These are phyloP conservation scores for Aleiodes sp. DNA, from an alignment of 1,140 invertebrate species.

Conservation along the genomic window DNA sequence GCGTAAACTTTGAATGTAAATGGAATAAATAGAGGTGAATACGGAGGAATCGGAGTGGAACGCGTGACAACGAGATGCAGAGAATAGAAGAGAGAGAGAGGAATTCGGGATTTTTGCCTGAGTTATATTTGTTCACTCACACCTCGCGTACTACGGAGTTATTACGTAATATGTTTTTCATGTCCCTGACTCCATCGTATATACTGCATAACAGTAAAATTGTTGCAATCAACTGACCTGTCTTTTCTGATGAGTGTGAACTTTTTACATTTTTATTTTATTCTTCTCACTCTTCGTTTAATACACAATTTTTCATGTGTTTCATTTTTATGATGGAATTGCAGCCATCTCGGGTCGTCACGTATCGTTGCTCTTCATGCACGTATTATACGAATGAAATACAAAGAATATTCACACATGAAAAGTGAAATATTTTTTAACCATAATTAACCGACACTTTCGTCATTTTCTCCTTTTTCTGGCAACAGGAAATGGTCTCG, in stretches of 20 bases:
- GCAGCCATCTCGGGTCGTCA: no score
- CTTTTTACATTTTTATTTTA: neutral
- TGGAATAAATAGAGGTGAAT: constrained; percentile 11
- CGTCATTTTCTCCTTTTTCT: no score
- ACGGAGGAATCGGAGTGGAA: constrained; percentile 21
- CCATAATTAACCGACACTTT: no score
- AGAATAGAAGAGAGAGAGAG: constrained; percentile 3
- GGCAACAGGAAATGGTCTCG: neutral
- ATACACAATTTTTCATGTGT: neutral
- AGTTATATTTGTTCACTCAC: neutral
- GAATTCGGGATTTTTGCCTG: neutral
- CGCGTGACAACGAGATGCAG: neutral
- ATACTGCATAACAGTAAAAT: constrained; percentile 18
- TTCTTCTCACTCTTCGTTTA: neutral
- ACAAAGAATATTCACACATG: no score
- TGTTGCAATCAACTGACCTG: constrained; percentile 25
- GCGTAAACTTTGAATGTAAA: constrained; percentile 2
- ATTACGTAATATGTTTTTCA: neutral
- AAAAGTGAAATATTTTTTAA: no score
- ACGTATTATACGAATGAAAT: no score
- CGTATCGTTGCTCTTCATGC: neutral
- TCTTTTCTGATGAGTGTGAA: constrained; percentile 16
- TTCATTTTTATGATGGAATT: no score
- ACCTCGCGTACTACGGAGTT: neutral
- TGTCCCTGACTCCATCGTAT: neutral